Base-by-base conservation (phyloP, 2,888 invertebrate genomes). In the Eurois occulta region DNA sequence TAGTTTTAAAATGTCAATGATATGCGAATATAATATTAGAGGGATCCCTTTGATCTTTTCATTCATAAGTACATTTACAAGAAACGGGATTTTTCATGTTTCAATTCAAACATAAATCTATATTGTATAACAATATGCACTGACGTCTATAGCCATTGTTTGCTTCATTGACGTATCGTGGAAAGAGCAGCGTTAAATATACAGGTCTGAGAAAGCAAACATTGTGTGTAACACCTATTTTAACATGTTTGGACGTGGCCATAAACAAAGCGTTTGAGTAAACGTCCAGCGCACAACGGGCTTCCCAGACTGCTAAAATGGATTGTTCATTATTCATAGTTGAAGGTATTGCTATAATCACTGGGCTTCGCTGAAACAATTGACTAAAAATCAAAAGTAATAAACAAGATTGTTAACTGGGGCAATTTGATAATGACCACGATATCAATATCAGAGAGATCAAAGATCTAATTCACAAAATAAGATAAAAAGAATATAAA, bases 161-260 rank as follows among this genome's bases (percentile, higher is more conserved):
- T 83, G 67, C 68, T 70, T 58, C 71, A 43, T 74, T 32, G 62
- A 64, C 70, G 73, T 41, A 32, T 43, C 69, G 62, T 62, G 65
- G 72, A 70, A 81, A 58, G 72, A 81, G 70, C 58, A 70, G 55
- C 46, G 72, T 62, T 82, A 77, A 71, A 67, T 76, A 68, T 68
- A 72, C 62, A 64, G 16, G n/a, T 72, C 55, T 77, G 43, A 66
- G 65, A 77, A 82, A 82, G 58, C 66, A 82, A 72, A 81, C 83
- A 72, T 46, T 48, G 55, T 41, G 28, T 71, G 67, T 67, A 71
- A 71, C 70, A 72, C 72, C 48, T 72, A 77, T 77, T 81, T 71
- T 58, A 76, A 72, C 67, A 68, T 72, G 78, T 82, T 77, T 81
- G 41, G 71, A 81, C 77, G 82, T 77, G 65, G 81, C 35, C 18